Percentiles rank a stretch among this genome's conserved stretches.
phyloP scores from a whole-genome alignment of 2,888 invertebrate genomes.

The Trissolcus brochymenae region DNA sequence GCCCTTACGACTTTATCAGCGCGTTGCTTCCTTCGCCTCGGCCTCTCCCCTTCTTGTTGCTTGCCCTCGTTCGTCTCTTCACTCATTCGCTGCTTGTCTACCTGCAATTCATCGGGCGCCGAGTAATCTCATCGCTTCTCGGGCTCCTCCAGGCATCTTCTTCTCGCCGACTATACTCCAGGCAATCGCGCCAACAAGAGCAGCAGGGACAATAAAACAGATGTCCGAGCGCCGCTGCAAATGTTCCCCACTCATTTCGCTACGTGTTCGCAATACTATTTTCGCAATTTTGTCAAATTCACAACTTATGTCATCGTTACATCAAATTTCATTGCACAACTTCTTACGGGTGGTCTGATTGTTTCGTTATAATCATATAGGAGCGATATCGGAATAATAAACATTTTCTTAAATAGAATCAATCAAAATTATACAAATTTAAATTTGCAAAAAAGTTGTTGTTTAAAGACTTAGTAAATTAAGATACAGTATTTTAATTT shows the following conservation, averaged over 20 bases:
- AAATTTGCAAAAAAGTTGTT: no score
- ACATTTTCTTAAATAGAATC: no score
- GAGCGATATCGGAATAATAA: no score
- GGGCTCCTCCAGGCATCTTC: constrained; percentile 35
- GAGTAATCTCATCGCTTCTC: constrained; percentile 54
- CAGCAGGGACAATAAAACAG: constrained; percentile 40
- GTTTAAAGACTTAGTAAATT: no score
- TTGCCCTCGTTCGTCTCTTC: constrained; percentile 16
- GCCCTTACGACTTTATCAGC: constrained; percentile 46
- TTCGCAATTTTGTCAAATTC: constrained; percentile 1
- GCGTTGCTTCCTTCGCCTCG: not conserved
- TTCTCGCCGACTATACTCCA: constrained; percentile 12
- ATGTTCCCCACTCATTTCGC: constrained; percentile 30
- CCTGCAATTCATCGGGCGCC: constrained; percentile 52
- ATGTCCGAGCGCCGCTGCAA: constrained; percentile 41
- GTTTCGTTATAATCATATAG: no score
- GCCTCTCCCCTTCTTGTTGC: not conserved
- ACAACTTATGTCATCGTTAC: constrained; percentile 7
- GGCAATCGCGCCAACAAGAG: constrained; percentile 26
- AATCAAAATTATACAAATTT: no score
- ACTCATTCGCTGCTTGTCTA: constrained; percentile 48
- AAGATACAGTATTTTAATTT: no score
- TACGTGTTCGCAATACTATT: constrained; percentile 31
- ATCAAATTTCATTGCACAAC: not conserved
- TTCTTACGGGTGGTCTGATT: no score